Conservation (phyloP, 2,888 invertebrate species). For the Azorinus chamasolen region DNA sequence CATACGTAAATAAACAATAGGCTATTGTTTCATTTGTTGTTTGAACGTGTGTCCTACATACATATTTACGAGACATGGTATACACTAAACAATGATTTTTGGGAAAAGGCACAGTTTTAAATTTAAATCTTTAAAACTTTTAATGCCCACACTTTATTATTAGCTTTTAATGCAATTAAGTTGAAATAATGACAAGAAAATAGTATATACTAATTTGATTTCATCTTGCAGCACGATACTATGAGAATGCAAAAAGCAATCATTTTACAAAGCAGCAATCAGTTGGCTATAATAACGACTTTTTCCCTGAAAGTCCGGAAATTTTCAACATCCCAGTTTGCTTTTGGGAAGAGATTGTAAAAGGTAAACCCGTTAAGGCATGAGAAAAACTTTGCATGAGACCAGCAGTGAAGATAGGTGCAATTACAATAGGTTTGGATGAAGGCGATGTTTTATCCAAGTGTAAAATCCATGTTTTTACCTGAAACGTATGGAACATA, state of each 20-base stretch:
- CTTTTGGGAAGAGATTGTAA: constrained; percentile 60
- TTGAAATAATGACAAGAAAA: no score
- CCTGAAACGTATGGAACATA: no score
- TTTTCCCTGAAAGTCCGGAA: constrained; percentile 43
- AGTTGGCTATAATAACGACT: constrained; percentile 22
- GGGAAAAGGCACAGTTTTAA: no score
- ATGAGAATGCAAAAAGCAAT: constrained; percentile 43
- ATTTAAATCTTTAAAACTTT: no score
- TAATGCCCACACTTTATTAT: no score
- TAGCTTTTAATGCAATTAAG: no score
- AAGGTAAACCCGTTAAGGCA: constrained; percentile 45
- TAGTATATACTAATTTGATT: constrained; percentile 8
- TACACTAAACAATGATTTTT: no score
- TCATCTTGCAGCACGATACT: constrained; percentile 49
- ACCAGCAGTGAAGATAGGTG: background rate
- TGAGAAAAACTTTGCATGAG: constrained; percentile 22
- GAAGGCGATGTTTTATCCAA: constrained; percentile 11
- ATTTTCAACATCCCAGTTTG: constrained; percentile 37
- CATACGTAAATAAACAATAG: no score
- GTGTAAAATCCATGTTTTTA: no score
- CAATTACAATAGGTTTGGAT: background rate
- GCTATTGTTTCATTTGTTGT: no score
- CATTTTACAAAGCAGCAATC: constrained; percentile 35
- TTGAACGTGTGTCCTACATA: no score
- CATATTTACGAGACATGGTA: no score